Evolutionary conservation across 2,113 vertebrate genomes (phyloP), one percentile per base, ranked within the genome.

Genomic region (Apodemus speciosus): DNA sequence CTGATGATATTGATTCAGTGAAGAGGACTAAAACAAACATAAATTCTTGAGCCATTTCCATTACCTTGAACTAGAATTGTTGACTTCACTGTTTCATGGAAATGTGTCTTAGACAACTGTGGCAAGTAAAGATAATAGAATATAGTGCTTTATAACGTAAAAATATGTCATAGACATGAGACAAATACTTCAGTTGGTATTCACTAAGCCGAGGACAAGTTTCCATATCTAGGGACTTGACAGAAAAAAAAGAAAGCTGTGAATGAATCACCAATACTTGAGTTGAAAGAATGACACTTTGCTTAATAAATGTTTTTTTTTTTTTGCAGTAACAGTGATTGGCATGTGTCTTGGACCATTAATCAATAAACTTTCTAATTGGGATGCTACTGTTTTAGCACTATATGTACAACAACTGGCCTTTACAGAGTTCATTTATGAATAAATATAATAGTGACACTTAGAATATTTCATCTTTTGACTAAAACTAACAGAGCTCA

Each of bases 241-340:
- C 38, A 79, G 40, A 91, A 94, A 80, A 40, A 40, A 79, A 91
- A 69, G 11, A 77, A 94, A 72, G 0, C 21, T 77, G 20, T 77
- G 15, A 88, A 43, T 15, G 4, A 77, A 68, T 62, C 9, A 80
- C 43, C 60, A 30, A 68, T 43, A 73, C 46, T 58, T 85, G n/a
- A 51, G 46, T 85, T 85, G 51, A 92, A 62, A 21, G 21, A 91
- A 56, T 72, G 20, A 76, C 7, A 3, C 20, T 89, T 86, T 91
- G 21, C 62, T 92, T 92, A 76, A 21, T 77, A 89, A 83, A 72
- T 40, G 79, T 4, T 88, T 91, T 95, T 88, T 75, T 81, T 94
- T 9, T 60, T 7, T 9, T 81, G 15, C 14, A 86, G 38, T 32
- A 91, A 16, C 49, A 76, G 20, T 83, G 40, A 23, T 89, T 95